Conservation (phyloP, 2,113 vertebrate species). For the Phalacrocorax brasilianus region DNA sequence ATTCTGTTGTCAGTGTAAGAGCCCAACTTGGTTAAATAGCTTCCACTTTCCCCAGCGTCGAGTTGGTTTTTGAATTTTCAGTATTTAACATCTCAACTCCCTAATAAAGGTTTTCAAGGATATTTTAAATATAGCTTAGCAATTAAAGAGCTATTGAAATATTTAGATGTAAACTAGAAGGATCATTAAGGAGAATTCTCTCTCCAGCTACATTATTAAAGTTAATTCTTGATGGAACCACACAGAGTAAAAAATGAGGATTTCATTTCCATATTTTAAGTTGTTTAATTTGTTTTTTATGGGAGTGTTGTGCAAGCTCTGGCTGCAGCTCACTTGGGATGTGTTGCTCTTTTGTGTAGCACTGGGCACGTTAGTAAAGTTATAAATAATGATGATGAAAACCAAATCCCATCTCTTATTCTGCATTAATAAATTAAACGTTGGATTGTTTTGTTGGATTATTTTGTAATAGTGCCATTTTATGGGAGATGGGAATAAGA, state of each 20-base stretch:
- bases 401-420: neutral
- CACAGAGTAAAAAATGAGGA: neutral
- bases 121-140: neutral
- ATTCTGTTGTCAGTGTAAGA: neutral
- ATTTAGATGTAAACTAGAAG: neutral
- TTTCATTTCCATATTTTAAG: neutral
- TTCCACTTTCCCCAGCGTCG: neutral
- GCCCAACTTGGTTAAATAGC: neutral
- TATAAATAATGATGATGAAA: neutral
- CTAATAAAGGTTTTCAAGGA: neutral
- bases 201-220: neutral
- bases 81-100: neutral
- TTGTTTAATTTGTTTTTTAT: slow-evolving; percentile 3
- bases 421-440: neutral
- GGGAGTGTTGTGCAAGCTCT: neutral
- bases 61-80: neutral
- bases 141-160: neutral
- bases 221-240: neutral
- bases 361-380: neutral
- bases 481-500: neutral
- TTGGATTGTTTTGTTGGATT: neutral
- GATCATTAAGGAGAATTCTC: neutral
- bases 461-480: neutral
- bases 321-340: neutral
- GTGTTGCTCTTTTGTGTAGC: neutral